phyloP scores from a whole-genome alignment of 2,888 invertebrate species.

The Spodoptera littoralis region DNA sequence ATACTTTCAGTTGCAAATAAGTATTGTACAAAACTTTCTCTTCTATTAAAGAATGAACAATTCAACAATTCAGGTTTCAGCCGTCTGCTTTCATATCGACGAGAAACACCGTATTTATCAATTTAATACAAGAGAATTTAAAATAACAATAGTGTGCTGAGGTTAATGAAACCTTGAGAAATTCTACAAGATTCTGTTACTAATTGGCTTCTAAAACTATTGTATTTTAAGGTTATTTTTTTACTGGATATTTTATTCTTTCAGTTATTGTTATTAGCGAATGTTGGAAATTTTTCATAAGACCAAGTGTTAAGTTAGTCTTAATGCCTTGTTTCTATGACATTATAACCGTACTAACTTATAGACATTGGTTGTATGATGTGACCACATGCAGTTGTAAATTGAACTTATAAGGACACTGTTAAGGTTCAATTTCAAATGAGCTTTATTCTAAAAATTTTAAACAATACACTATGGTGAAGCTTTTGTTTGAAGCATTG shows the following conservation, averaged over 20 bases:
- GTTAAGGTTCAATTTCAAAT: too few species aligned
- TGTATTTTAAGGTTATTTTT: slow-evolving; percentile 37
- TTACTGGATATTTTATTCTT: slow-evolving; percentile 4
- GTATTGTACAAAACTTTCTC: slow-evolving; percentile 13
- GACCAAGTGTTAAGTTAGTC: too few species aligned
- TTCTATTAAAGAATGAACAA: slow-evolving; percentile 33
- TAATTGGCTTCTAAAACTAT: slow-evolving; percentile 46
- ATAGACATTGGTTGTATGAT: too few species aligned
- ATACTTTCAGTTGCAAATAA: slow-evolving; percentile 19
- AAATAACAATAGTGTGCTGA: slow-evolving; percentile 59
- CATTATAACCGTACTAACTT: too few species aligned
- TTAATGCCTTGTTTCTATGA: too few species aligned
- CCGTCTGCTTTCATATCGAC: slow-evolving; percentile 54
- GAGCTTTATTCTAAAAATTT: too few species aligned
- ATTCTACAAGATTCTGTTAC: slow-evolving; percentile 54
- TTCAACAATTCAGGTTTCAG: slow-evolving; percentile 45
- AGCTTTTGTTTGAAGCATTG: too few species aligned
- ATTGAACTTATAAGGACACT: too few species aligned
- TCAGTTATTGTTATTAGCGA: slow-evolving; percentile 4
- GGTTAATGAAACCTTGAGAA: slow-evolving; percentile 72
- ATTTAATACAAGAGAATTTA: slow-evolving; percentile 61
- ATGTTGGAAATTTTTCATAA: neutral
- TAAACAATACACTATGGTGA: too few species aligned
- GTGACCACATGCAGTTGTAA: too few species aligned
- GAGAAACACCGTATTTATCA: slow-evolving; percentile 57